Percentiles rank a stretch among this genome's conserved stretches.
phyloP scores from a whole-genome alignment of 2,113 vertebrate species.

The Oceanites oceanicus region DNA sequence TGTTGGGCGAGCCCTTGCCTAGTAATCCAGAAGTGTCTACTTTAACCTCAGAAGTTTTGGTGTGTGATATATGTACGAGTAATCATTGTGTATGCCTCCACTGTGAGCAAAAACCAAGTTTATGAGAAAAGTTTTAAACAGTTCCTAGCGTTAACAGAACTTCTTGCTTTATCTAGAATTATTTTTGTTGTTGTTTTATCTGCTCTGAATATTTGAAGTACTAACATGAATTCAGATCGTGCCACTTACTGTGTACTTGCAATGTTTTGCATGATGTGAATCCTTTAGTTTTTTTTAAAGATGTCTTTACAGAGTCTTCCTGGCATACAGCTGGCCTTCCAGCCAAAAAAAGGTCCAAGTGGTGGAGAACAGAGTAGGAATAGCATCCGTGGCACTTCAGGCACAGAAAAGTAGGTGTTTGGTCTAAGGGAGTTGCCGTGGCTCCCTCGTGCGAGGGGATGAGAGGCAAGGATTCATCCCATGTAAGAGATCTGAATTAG shows the following conservation, averaged over 20 bases:
- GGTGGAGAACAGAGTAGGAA: background rate
- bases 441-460: rapidly evolving
- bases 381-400: background rate
- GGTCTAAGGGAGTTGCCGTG: background rate
- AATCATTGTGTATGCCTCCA: background rate
- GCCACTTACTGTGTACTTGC: background rate
- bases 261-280: background rate
- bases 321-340: background rate
- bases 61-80: background rate
- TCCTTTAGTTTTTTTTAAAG: background rate
- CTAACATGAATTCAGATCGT: background rate
- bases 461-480: background rate
- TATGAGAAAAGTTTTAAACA: background rate
- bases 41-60: background rate
- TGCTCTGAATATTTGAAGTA: background rate
- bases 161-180: background rate
- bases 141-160: background rate
- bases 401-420: background rate
- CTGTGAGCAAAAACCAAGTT: background rate
- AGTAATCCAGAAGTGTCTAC: background rate
- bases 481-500: background rate
- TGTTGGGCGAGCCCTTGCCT: background rate
- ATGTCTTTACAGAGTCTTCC: background rate
- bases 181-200: background rate
- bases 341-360: background rate